Conservation (phyloP, 2,113 vertebrate genomes). For the Sturnus vulgaris region DNA sequence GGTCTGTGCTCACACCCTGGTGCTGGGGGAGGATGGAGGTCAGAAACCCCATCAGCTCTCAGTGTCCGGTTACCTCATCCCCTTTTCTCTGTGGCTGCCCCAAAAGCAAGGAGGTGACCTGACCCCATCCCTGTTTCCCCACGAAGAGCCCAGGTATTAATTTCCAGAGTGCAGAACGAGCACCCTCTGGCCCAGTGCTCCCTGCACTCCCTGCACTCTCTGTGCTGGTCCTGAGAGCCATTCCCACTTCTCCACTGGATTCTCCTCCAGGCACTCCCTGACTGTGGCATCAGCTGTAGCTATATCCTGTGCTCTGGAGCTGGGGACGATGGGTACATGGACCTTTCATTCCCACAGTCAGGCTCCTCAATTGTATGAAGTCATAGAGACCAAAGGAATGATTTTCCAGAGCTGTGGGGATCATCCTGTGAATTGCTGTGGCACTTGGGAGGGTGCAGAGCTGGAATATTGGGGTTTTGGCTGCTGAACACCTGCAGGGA, state of each 20-base stretch:
- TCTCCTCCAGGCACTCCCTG: neutral
- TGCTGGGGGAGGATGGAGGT: neutral
- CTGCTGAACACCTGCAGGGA: neutral
- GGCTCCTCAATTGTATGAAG: neutral
- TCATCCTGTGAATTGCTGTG: neutral
- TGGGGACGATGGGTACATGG: fast-evolving
- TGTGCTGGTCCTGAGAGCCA: neutral
- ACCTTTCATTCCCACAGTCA: too few species aligned
- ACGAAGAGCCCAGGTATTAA: neutral
- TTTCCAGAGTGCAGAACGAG: neutral
- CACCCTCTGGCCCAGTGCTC: neutral
- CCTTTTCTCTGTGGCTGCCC: neutral
- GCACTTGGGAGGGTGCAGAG: neutral
- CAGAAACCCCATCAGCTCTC: neutral
- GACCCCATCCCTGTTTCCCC: neutral
- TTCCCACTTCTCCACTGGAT: neutral
- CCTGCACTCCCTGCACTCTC: neutral
- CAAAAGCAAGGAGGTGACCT: neutral
- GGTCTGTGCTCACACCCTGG: neutral
- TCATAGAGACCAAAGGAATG: neutral
- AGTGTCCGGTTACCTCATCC: fast-evolving
- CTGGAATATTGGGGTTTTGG: fast-evolving
- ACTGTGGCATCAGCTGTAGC: neutral
- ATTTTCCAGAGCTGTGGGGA: neutral
- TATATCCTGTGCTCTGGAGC: neutral